Conservation (phyloP, 2,797 vertebrate genomes). For the Sus cebifrons region DNA sequence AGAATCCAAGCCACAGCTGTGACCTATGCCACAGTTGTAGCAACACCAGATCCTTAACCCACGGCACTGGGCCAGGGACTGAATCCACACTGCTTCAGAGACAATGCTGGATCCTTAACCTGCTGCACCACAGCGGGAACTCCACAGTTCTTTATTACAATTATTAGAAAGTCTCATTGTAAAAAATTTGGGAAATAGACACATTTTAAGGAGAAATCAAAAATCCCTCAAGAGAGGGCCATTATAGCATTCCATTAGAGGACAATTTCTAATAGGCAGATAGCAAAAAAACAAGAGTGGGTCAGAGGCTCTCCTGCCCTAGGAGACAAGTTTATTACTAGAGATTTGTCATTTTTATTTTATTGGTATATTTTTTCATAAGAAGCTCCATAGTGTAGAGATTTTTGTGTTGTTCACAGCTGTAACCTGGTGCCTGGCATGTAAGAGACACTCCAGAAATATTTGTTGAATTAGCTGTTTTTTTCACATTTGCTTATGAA, state of each 20-base stretch:
- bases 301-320: not conserved
- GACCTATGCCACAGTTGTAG: too few species aligned
- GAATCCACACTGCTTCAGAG: too few species aligned
- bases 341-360: constrained; percentile 18
- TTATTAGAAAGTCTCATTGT: not conserved
- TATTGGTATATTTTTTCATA: not conserved
- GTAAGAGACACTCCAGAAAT: not conserved
- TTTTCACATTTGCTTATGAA: not conserved
- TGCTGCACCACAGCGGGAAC: too few species aligned
- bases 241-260: not conserved
- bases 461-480: not conserved
- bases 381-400: not conserved
- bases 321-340: not conserved
- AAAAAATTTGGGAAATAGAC: constrained; percentile 24
- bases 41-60: too few species aligned
- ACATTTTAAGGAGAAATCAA: not conserved
- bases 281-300: not conserved
- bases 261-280: not conserved
- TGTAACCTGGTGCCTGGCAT: not conserved
- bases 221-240: not conserved
- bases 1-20: too few species aligned
- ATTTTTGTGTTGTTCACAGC: not conserved
- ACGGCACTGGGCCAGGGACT: too few species aligned
- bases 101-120: too few species aligned
- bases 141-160: too few species aligned